Base-by-base conservation (phyloP, 1,140 invertebrate genomes). In the Drosophila pandora region DNA sequence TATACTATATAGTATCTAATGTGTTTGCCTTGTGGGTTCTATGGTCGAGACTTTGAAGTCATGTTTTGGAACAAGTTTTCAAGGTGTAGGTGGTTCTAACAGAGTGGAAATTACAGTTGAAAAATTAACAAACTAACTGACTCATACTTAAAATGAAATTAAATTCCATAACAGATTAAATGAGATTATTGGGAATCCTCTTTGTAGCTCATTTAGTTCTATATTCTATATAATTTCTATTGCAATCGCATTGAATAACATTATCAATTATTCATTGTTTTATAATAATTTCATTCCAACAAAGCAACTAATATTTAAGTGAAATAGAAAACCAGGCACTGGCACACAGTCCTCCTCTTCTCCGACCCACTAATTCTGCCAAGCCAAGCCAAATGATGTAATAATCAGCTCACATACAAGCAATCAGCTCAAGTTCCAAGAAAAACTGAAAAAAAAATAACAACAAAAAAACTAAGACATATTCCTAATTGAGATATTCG, bases 301-400 rank as follows among this genome's bases (percentile, higher is more conserved):
- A 34, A 25, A 52, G 25, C 9, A 17, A 47, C 30, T 22, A 63
- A 64, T 47, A 61, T 30, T 30, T 30, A 49, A 62, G 25, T 49
- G 28, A 48, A 49, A 28, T 49, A 41, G 23, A 48, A 49, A 22
- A 23, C 62, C 6, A 50, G 30, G 62, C 23, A n/a, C 23, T n/a
- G n/a, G n/a, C n/a, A n/a, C n/a, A n/a, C n/a, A 17, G 17, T 17
- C 17, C 17, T 17, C 17, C 17, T 17, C 17, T 17, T 17, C 17
- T 17, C n/a, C n/a, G n/a, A n/a, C 47, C 52, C 30, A 39, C 21
- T 28, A 58, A 65, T 74, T 79, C 71, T 79, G 65, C 64, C 56
- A 37, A 56, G 62, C 41, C 47, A 63, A 63, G 68, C 63, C 21
- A 10, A 63, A 52, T 84, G 81, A 84, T 73, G 81, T 77, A 84